Conservation (phyloP, 2,888 invertebrate genomes). For the Oscheius sp. region DNA sequence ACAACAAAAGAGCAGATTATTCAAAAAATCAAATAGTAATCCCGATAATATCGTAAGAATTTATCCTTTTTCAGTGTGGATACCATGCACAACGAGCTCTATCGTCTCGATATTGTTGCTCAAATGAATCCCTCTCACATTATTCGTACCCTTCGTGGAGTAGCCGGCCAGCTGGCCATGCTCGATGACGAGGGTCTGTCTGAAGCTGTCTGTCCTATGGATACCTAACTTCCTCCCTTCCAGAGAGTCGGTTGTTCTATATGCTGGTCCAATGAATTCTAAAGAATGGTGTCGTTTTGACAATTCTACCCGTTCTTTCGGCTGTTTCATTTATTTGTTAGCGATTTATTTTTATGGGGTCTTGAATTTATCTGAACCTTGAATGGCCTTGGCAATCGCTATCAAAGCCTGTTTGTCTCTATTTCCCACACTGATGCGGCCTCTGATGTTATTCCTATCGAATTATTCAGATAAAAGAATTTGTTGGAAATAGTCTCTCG, state of each 20-base stretch:
- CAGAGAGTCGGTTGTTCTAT: too few species aligned
- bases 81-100: constrained; percentile 28
- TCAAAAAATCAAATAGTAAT: constrained; percentile 10
- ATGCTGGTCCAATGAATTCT: not conserved
- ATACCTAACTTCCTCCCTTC: constrained; percentile 10
- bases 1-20: not conserved
- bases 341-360: not conserved
- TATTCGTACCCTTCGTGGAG: constrained; percentile 28
- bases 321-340: not conserved
- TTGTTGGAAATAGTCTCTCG: too few species aligned
- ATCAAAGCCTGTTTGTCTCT: constrained; percentile 30
- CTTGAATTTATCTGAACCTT: not conserved
- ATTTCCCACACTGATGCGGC: not conserved
- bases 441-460: not conserved
- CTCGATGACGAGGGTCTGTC: constrained; percentile 57
- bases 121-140: constrained; percentile 34
- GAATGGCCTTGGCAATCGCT: constrained; percentile 20
- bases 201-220: constrained; percentile 40
- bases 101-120: constrained; percentile 31
- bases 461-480: too few species aligned
- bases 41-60: too few species aligned
- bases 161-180: constrained; percentile 23
- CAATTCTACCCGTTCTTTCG: not conserved
- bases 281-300: not conserved
- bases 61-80: constrained; percentile 38